phyloP scores from a whole-genome alignment of 92 coral and sea anemone species.

The Porites cylindrica region DNA sequence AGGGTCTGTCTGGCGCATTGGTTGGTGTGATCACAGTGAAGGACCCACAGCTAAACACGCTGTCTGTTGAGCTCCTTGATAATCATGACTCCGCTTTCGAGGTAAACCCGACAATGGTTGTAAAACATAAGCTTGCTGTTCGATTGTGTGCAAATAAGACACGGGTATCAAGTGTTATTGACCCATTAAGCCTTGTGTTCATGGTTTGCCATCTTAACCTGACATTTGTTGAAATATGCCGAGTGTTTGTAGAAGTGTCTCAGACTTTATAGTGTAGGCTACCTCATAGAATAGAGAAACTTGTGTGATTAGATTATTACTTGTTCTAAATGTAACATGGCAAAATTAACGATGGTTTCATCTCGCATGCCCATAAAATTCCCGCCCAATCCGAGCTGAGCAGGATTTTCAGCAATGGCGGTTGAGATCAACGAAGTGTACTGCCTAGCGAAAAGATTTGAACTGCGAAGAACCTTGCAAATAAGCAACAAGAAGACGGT shows the following conservation, averaged over 20 bases:
- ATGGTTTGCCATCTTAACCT: not conserved
- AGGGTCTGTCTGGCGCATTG: conserved; percentile 60
- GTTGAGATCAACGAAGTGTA: too few relatives aligned
- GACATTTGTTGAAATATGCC: too few relatives aligned
- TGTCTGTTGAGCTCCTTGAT: conserved; percentile 37
- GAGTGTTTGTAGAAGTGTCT: not conserved
- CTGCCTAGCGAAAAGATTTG: too few relatives aligned
- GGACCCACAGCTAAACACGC: conserved; percentile 70
- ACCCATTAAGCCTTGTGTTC: not conserved
- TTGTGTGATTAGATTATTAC: not conserved
- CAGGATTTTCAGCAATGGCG: too few relatives aligned
- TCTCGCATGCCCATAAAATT: too few relatives aligned
- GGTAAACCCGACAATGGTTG: conserved; percentile 24
- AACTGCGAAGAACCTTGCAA: too few relatives aligned
- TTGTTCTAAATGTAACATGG: not conserved
- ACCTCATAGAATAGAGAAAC: not conserved
- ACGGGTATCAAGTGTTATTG: not conserved
- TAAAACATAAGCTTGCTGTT: not conserved
- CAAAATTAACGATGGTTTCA: not conserved
- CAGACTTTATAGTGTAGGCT: not conserved
- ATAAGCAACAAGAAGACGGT: too few relatives aligned
- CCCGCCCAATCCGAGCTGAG: too few relatives aligned
- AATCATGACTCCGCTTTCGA: conserved; percentile 52
- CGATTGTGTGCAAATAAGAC: not conserved
- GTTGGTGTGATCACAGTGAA: conserved; percentile 73